Evolutionary conservation across 2,113 vertebrate genomes (phyloP).

Genomic region (Centropus unirufus): DNA sequence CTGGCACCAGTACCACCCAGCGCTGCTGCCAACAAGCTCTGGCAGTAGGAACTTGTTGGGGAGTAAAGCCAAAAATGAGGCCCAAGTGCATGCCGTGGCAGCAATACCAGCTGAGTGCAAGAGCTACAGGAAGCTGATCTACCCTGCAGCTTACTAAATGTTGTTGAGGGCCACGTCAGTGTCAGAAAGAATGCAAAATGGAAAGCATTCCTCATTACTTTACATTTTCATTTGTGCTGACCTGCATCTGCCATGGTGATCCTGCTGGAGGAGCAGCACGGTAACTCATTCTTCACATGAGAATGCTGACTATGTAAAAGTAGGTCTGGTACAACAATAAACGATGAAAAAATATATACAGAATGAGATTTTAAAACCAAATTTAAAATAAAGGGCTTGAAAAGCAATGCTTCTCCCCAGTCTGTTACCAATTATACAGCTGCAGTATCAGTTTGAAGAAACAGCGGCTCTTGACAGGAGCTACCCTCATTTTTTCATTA

Average conservation of each 20-base stretch:
- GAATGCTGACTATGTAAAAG: neutral
- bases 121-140: neutral
- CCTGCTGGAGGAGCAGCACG: neutral
- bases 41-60: neutral
- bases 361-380: neutral
- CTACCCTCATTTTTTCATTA: constrained; percentile 38
- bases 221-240: neutral
- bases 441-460: neutral
- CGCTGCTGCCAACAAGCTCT: neutral
- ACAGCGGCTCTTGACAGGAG: neutral
- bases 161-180: neutral
- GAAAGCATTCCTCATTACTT: neutral
- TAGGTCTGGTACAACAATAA: neutral
- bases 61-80: neutral
- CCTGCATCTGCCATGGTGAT: neutral
- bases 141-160: neutral
- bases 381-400: neutral
- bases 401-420: neutral
- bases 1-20: neutral
- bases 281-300: neutral
- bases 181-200: neutral
- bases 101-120: neutral
- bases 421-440: neutral
- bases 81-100: neutral
- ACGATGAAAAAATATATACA: neutral